Conservation (phyloP, 2,797 vertebrate genomes). For the Melanogrammus aeglefinus region DNA sequence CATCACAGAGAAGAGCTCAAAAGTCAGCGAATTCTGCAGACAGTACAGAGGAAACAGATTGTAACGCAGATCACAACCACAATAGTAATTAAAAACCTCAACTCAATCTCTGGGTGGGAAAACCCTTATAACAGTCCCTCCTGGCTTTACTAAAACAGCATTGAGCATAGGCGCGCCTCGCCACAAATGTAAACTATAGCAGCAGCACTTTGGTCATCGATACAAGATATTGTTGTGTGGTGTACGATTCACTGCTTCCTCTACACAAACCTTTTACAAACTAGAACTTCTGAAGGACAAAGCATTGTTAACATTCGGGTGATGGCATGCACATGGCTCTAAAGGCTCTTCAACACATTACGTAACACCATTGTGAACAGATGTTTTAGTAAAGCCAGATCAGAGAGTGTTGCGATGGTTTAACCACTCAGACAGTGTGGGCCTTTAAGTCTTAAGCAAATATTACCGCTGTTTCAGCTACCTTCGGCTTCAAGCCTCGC, state of each 20-base stretch:
- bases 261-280: too few species aligned
- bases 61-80: conserved; percentile 8
- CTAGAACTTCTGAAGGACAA: neutral
- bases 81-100: neutral
- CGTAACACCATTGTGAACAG: neutral
- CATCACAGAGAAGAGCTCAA: conserved; percentile 99
- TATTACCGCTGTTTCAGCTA: conserved; percentile 46
- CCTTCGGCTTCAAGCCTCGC: conserved; percentile 92
- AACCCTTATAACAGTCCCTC: neutral
- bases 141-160: neutral
- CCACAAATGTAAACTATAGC: neutral
- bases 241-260: neutral
- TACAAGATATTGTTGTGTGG: neutral
- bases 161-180: neutral
- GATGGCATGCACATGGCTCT: neutral
- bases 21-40: conserved; percentile 84
- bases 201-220: neutral
- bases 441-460: neutral
- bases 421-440: neutral
- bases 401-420: neutral
- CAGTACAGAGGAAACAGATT: conserved; percentile 18
- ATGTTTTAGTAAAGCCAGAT: neutral
- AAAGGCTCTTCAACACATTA: neutral
- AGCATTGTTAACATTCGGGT: neutral
- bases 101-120: neutral